These are phyloP conservation scores for Falco peregrinus DNA, from an alignment of 2,797 vertebrate species.

Conservation along the genomic window DNA sequence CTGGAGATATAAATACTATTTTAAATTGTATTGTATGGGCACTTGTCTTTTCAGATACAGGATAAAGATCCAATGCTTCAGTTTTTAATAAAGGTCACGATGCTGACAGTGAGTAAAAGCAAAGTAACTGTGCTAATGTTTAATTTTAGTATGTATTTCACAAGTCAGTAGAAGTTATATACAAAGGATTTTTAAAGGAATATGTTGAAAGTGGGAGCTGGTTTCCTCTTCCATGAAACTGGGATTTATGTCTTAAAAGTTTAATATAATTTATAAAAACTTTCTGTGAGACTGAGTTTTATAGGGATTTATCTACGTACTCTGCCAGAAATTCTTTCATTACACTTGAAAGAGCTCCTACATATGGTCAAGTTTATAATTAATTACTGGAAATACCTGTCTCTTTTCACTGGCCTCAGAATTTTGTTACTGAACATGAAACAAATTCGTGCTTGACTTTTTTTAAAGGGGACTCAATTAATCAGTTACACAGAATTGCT, in stretches of 20 bases:
- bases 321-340: background rate
- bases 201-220: background rate
- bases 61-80: background rate
- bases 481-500: background rate
- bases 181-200: background rate
- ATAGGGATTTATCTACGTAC: background rate
- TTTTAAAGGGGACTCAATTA: background rate
- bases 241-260: background rate
- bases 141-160: background rate
- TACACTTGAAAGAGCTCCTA: background rate
- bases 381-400: background rate
- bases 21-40: background rate
- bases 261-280: background rate
- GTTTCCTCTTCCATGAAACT: background rate
- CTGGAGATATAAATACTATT: background rate
- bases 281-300: background rate
- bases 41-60: background rate
- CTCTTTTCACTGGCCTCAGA: background rate
- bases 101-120: background rate
- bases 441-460: background rate
- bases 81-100: background rate
- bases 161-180: background rate
- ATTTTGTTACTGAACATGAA: background rate
- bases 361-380: background rate
- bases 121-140: background rate